Base-by-base conservation (phyloP, 2,797 vertebrate genomes). In the Muraenolepis orangiensis region DNA sequence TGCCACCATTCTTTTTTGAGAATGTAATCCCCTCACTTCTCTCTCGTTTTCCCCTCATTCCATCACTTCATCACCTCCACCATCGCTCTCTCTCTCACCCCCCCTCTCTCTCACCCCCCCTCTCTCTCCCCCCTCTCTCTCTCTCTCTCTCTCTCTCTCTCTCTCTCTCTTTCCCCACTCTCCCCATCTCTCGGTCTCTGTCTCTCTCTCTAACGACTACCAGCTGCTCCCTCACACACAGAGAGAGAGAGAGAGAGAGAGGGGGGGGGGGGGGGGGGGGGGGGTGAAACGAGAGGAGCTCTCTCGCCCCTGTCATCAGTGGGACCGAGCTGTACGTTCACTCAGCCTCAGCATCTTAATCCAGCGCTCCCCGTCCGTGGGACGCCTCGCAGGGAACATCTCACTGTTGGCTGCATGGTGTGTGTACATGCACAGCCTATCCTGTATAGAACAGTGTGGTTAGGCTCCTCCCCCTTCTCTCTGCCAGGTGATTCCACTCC, bases 171-270 rank as follows among this genome's bases (percentile, higher is more conserved):
- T n/a, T n/a, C n/a, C n/a, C n/a, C n/a, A n/a, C 28, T 20, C 14
- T 32, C 18, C n/a, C n/a, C 11, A 0, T n/a, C 23, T 23, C 26
- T 29, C 26, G 28, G 10, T 66, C 64, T 66, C 66, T 67, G 26
- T 29, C 81, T 82, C 72, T 73, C 61, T 66, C 20, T 80, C 84
- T 94, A 94, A 93, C 92, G 86, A 83, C 79, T 92, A 87, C 91
- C 93, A 94, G 92, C 91, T 93, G 93, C 82, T 80, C 46, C 70
- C 80, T 82, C 79, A 67, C 71, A 79, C 20, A 57, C 16, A 6
- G 42, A 28, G 26, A n/a, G 23, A 3, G 38, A 30, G 26, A 3
- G 0, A 80, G 1, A 14, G 8, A n/a, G n/a, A n/a, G n/a, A n/a
- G n/a, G 46, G 20, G 46, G 20, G 13, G n/a, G n/a, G n/a, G n/a